Base-by-base conservation (phyloP, 2,888 invertebrate genomes). In the Polietes domitor region DNA sequence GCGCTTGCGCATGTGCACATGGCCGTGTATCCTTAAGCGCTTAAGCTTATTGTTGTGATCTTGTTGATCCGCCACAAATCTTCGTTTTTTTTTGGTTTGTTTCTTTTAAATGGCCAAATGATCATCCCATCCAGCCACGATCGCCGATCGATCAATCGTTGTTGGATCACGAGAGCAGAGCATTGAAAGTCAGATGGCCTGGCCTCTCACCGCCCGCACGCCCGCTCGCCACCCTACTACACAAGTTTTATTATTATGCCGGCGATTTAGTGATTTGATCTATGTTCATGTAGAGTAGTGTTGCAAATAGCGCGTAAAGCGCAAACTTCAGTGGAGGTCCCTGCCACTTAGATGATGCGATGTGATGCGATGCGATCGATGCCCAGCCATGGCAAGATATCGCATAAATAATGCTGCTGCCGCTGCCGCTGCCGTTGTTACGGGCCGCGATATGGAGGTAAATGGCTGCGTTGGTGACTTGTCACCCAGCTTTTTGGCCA, bases 281-380 rank as follows among this genome's bases (percentile, higher is more conserved):
- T 84, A 81, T 81, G 84, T 81, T 84, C 84, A 81, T 84, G 84
- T 84, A 84, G 84, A 81, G 78, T 84, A 84, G 84, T 84, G 84
- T 84, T 84, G 84, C 81, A 84, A 84, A 79, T 84, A 84, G 83
- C 83, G 86, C 87, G 85, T 88, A 88, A 90, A 89, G 90, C 90
- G 90, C 89, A 90, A 91, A 89, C 91, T 90, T 88, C 87, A 88
- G 88, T 86, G 91, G 91, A 87, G 91, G 91, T 91, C 91, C 89
- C 85, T 88, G 89, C 90, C 91, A 90, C 88, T 90, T 89, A 87
- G 85, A 82, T 86, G 68, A 41, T 87, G 85, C 71, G 65, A 68
- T 71, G n/a, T 75, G 47, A 79, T 65, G n/a, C 65, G 65, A 12
- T 65, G n/a, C 17, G 63, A 41, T 12, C 41, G 68, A 43, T 58